Evolutionary conservation across 2,113 vertebrate genomes (phyloP).

Genomic region (Carlito syrichta): DNA sequence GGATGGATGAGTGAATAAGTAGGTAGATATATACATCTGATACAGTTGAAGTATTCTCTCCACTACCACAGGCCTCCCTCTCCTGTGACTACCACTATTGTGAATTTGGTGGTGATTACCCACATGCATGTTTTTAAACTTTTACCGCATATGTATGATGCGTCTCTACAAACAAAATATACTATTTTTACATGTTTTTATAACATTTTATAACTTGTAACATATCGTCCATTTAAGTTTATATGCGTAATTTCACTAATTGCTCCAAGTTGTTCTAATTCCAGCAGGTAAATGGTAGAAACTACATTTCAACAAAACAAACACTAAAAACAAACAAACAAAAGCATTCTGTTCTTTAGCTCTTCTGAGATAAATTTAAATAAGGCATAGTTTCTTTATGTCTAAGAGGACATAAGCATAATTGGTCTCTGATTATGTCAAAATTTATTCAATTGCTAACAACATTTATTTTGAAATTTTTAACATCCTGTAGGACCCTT

Average conservation of each 20-base stretch:
- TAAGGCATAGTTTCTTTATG: neutral
- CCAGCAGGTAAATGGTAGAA: neutral
- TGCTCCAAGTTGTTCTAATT: neutral
- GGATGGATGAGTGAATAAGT: neutral
- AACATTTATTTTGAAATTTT: neutral
- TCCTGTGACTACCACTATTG: neutral
- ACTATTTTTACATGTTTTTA: neutral
- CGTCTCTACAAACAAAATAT: neutral
- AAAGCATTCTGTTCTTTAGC: neutral
- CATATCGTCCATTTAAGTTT: neutral
- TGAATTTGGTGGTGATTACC: neutral
- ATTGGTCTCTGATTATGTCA: neutral
- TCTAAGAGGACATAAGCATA: neutral
- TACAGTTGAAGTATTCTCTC: neutral
- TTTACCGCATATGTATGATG: neutral
- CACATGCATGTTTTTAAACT: neutral
- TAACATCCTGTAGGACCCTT: neutral
- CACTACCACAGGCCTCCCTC: neutral
- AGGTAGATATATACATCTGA: neutral
- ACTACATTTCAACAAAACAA: neutral
- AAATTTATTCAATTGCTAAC: no score
- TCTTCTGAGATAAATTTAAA: neutral
- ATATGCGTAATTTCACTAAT: neutral
- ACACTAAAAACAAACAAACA: neutral
- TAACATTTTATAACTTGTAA: neutral